Percentiles rank a stretch among this genome's conserved stretches.
Conservation (phyloP, 2,888 invertebrate species). For the Latheticus oryzae region DNA sequence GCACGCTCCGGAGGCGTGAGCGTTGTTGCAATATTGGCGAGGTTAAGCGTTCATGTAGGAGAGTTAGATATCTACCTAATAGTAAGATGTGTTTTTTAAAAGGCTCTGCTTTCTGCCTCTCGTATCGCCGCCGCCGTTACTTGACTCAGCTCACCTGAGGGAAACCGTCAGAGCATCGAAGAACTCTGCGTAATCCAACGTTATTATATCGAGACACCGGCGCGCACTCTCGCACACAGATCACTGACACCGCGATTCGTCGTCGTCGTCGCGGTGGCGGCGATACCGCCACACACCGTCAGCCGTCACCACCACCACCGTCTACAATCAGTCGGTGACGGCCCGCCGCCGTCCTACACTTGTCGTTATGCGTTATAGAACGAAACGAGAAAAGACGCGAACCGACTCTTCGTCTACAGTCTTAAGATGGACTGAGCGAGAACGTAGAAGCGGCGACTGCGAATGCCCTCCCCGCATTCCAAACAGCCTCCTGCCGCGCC, state of each 20-base stretch:
- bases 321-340: conserved; percentile 12
- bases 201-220: conserved; percentile 41
- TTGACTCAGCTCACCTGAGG: conserved; percentile 55
- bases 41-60: conserved; percentile 20
- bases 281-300: too few relatives aligned
- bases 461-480: conserved; percentile 64
- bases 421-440: conserved; percentile 63
- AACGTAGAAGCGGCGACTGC: conserved; percentile 56
- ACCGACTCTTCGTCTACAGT: conserved; percentile 56
- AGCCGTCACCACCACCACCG: too few relatives aligned
- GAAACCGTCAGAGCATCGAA: conserved; percentile 46
- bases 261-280: conserved; percentile 8
- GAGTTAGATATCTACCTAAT: too few relatives aligned
- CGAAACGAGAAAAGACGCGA: conserved; percentile 45
- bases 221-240: conserved; percentile 38
- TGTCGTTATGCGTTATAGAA: conserved; percentile 26
- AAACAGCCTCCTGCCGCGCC: conserved; percentile 62
- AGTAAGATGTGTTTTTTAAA: conserved; percentile 19
- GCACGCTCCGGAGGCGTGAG: conserved; percentile 31
- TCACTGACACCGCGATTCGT: conserved; percentile 42
- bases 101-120: conserved; percentile 6
- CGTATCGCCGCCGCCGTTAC: conserved; percentile 27
- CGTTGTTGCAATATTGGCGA: conserved; percentile 13
- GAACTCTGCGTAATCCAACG: conserved; percentile 51
- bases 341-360: conserved; percentile 17